Base-by-base conservation (phyloP, 1,140 invertebrate species). In the Ptiloglossa arizonensis region DNA sequence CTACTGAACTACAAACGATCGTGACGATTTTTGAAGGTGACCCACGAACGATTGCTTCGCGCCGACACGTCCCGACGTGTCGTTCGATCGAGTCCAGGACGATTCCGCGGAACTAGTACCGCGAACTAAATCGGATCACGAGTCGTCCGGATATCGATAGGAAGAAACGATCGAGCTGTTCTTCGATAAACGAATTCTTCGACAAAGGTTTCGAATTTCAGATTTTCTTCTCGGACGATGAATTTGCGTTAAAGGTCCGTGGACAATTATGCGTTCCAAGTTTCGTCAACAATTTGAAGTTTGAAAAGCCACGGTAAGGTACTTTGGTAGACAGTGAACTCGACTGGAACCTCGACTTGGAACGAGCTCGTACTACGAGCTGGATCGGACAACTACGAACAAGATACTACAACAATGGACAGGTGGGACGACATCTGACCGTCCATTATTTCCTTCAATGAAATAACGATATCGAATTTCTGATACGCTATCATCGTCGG, bases 11-110 rank as follows among this genome's bases (percentile, higher is more conserved):
- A 22, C 32, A 29, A 13, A 15, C 2, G 59, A 63, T 27, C 32
- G 32, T 29, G 50, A 60, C 48, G 54, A 62, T 68, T 27, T 35
- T 9, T 57, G 32, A 80, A 83, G 62, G 63, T 67, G 82, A 85
- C 81, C 82, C 74, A 59, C 46, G 24, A 19, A 19, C 29, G 52
- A 63, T 50, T 72, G 27, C n/a, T 38, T 17, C 41, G 5, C 35
- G 11, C 17, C 0, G 27, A 35, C 57, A 22, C 29, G 24, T 52
- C 50, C 24, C 6, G 50, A 8, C n/a, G n/a, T 19, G 3, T 44
- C 1, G 1, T 44, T 15, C 41, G 9, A 19, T 50, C 17, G 17
- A 15, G 19, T 11, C 17, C 0, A 50, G 19, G 46, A n/a, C 11
- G 46, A 17, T 15, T 8, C 11, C 44, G 44, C 11, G 9, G 0